Base-by-base conservation (phyloP, 2,888 invertebrate species). In the Mesorhabditis spiculigera region DNA sequence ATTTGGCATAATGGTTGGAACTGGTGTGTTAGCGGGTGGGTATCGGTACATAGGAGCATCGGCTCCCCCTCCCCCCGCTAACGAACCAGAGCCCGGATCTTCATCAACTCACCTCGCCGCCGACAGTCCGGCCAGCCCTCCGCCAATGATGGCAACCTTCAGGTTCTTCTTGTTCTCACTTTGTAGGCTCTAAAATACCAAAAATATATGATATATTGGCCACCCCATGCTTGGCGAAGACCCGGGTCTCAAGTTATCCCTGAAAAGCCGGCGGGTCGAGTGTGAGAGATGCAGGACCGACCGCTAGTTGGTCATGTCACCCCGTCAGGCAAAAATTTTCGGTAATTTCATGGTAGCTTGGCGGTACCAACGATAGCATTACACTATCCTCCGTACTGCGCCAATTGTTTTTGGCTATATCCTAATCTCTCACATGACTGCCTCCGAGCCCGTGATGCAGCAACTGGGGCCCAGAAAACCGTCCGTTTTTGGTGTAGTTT, bases 361-460 rank as follows among this genome's bases (percentile, higher is more conserved):
- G 8, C n/a, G 8, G 8, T 50, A 13, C n/a, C 58, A n/a, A 50
- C 8, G n/a, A 50, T 13, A 13, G n/a, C 8, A 50, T 50, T 13
- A 50, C 8, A 13, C 58, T n/a, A 50, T 50, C n/a, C n/a, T 50
- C 58, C 58, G n/a, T 50, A 10, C 58, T 13, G 58, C 58, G 58
- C 58, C 58, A 50, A 13, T n/a, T 13, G 8, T 50, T 50, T 50
- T 50, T n/a, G n/a, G 8, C 58, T 50, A 13, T 50, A 13, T 50
- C 58, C 58, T 50, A 13, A 50, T 50, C 8, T 50, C 58, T 50
- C 58, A 50, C 58, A 50, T 50, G 58, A 50, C 58, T 50, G 58
- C 58, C 58, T 50, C 58, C n/a, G n/a, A 50, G 58, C 58, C 58
- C 58, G 58, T 13, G 58, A 50, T 50, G 58, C 58, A 50, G 8